phyloP scores from a whole-genome alignment of 92 coral and sea anemone species.

The Galaxea fascicularis region DNA sequence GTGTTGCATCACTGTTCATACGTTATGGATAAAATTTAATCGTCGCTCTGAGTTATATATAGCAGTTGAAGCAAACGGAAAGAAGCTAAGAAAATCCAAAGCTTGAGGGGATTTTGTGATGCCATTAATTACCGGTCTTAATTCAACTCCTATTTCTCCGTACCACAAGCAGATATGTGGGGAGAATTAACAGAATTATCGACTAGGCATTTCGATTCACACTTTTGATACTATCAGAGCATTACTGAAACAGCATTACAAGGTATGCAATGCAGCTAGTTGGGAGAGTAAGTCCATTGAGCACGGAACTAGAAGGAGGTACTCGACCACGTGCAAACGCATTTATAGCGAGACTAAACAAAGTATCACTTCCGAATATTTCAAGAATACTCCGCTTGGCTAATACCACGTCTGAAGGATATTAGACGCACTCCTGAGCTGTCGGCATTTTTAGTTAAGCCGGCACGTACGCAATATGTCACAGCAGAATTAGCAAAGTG shows the following conservation, averaged over 20 bases:
- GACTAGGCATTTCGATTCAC: not conserved
- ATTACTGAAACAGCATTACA: not conserved
- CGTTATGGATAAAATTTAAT: not conserved
- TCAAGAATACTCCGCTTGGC: constrained; percentile 20
- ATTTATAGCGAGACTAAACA: constrained; percentile 10
- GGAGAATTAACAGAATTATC: not conserved
- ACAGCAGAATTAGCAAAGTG: not conserved
- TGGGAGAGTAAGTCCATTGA: not conserved
- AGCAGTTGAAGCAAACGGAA: not conserved
- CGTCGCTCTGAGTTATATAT: not conserved
- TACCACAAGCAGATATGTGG: not conserved
- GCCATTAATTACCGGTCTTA: not conserved
- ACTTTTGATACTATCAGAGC: not conserved
- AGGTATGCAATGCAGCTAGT: too few relatives aligned
- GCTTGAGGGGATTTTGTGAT: not conserved
- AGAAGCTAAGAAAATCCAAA: not conserved
- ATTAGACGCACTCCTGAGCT: constrained; percentile 21
- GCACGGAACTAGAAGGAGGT: not conserved
- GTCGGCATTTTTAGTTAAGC: constrained; percentile 6
- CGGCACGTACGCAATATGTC: constrained; percentile 17
- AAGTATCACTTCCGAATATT: constrained; percentile 52
- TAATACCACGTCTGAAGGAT: constrained; percentile 44
- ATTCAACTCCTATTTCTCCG: not conserved
- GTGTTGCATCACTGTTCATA: not conserved
- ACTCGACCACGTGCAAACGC: not conserved